Conservation (phyloP, 2,888 invertebrate genomes). For the Proisotoma minuta region DNA sequence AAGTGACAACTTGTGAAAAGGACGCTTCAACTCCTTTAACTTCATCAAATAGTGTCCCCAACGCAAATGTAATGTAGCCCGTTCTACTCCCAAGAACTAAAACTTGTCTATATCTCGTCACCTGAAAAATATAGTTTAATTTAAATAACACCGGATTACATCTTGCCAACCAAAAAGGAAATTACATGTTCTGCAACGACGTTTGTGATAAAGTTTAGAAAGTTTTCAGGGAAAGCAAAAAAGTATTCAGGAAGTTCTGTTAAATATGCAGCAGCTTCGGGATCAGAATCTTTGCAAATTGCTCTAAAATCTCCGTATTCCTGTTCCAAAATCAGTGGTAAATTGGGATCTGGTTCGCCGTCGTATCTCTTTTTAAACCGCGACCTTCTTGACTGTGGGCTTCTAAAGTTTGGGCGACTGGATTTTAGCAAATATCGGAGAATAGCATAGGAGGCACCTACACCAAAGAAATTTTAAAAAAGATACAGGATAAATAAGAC, state of each 20-base stretch:
- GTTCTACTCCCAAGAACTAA: constrained; percentile 42
- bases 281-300: constrained; percentile 30
- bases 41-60: constrained; percentile 36
- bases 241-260: constrained; percentile 41
- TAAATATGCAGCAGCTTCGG: constrained; percentile 39
- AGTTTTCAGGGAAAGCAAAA: constrained; percentile 42
- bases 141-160: too few species aligned
- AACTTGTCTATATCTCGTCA: constrained; percentile 25
- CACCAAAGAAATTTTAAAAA: constrained; percentile 6
- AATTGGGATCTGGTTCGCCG: constrained; percentile 36
- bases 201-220: constrained; percentile 31
- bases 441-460: constrained; percentile 31
- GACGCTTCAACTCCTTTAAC: constrained; percentile 41
- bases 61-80: constrained; percentile 35
- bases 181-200: constrained; percentile 20
- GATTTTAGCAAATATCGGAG: not conserved
- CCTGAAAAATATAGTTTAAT: constrained; percentile 20
- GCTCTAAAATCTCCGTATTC: constrained; percentile 41
- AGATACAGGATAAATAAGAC: not conserved
- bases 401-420: constrained; percentile 9
- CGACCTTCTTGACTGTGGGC: constrained; percentile 19
- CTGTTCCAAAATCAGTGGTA: constrained; percentile 40
- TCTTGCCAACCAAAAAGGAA: not conserved
- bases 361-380: constrained; percentile 27
- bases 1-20: constrained; percentile 38